Evolutionary conservation across 2,888 invertebrate genomes (phyloP).

Genomic region (Aquatica leii): DNA sequence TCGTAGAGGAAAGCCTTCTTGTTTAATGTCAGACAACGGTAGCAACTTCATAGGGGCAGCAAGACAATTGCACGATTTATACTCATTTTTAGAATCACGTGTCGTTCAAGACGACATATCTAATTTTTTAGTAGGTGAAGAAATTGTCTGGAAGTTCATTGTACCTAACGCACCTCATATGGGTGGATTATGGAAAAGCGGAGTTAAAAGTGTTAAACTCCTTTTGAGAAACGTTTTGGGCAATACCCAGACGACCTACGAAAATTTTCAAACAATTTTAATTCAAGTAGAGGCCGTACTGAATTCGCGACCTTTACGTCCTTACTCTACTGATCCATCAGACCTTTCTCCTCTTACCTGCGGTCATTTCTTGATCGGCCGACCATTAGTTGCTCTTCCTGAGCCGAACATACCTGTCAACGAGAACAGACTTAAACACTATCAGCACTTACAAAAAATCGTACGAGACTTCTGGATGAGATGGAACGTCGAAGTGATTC

Average conservation of each 20-base stretch:
- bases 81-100: too few species aligned
- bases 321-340: background rate
- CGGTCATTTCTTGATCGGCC: background rate
- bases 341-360: background rate
- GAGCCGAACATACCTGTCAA: background rate
- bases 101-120: too few species aligned
- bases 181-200: too few species aligned
- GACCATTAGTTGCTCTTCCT: background rate
- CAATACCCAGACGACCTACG: too few species aligned
- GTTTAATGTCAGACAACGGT: background rate
- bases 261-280: too few species aligned
- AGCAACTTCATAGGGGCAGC: too few species aligned
- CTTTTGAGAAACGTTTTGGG: too few species aligned
- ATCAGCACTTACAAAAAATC: background rate
- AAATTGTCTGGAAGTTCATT: too few species aligned
- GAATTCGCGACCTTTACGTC: background rate
- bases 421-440: background rate
- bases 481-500: background rate
- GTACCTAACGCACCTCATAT: too few species aligned
- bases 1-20: background rate
- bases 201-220: too few species aligned
- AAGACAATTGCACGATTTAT: too few species aligned
- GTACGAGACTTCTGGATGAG: background rate
- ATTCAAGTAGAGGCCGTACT: background rate
- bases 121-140: too few species aligned